Evolutionary conservation across 2,888 invertebrate genomes (phyloP), one percentile per base, ranked within the genome.

Genomic region (Cremastinae sp.): DNA sequence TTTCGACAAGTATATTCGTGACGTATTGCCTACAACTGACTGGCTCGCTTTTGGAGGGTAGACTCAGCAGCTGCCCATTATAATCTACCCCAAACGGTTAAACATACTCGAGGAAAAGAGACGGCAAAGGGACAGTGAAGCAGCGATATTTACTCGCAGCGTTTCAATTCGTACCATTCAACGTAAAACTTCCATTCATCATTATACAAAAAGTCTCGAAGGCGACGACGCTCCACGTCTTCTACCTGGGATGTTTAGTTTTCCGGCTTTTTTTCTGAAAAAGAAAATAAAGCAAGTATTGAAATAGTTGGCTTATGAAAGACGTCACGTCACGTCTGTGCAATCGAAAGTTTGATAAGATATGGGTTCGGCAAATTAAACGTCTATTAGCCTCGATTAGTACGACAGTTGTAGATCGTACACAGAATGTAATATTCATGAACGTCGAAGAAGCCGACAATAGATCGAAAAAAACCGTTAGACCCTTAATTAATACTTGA

Each of bases 321-420:
- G n/a, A n/a, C n/a, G n/a, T n/a, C n/a, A n/a, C n/a, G n/a, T 47
- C 16, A 9, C n/a, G 10, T 22, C 51, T 22, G 5, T 14, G n/a
- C n/a, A 14, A 14, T 47, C 22, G 22, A 51, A 8, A 8, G 12
- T 51, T 51, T 22, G 51, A 51, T 51, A 51, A 51, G 51, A 51
- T 51, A 51, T 51, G 22, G 51, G n/a, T n/a, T n/a, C n/a, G 28
- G 51, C 20, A 12, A 51, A 51, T 51, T 51, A 8, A 49, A 77
- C 74, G 61, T 70, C 79, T 72, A 78, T 80, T 78, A 75, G 59
- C 56, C 76, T 77, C 56, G 78, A 51, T 51, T 51, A 12, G 7
- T 7, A 22, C 12, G 22, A 28, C 22, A 8, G 28, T 22, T 22
- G 28, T 51, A 22, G 14, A 51, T 22, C 22, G n/a, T n/a, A n/a